A percentile compares a stretch with the other conserved stretches of the same genome.
Conservation (phyloP, 1,140 invertebrate species). For the Drosophila willistoni region DNA sequence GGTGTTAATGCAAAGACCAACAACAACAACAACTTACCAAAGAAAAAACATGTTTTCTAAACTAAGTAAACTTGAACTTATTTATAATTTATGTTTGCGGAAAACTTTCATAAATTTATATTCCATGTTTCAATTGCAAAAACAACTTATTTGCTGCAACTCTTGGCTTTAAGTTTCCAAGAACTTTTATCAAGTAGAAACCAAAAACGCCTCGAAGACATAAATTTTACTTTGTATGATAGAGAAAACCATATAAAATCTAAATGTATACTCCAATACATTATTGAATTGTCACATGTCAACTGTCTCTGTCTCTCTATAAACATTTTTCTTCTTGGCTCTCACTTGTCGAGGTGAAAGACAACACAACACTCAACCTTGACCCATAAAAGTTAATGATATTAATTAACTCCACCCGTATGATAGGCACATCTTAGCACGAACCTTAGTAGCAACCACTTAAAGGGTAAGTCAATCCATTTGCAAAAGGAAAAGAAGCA, state of each 20-base stretch:
- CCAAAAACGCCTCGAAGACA: not conserved
- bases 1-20: conserved; percentile 1
- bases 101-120: conserved; percentile 5
- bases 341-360: not conserved
- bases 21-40: not conserved
- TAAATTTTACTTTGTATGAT: not conserved
- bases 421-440: conserved; percentile 15
- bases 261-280: conserved; percentile 8
- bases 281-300: conserved; percentile 26
- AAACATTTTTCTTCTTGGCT: not conserved
- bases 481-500: not conserved
- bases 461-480: conserved; percentile 32
- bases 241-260: not conserved
- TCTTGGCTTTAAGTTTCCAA: not conserved
- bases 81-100: not conserved
- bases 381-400: conserved; percentile 58
- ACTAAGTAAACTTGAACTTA: not conserved
- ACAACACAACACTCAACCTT: conserved; percentile 36
- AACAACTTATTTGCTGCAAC: not conserved
- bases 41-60: conserved; percentile 5
- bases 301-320: no score
- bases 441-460: conserved; percentile 17
- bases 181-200: not conserved
- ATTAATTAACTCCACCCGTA: conserved; percentile 50
- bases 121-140: conserved; percentile 3